A percentile compares a stretch with the other conserved stretches of the same genome.
These are phyloP conservation scores for Dermatophagoides farinae DNA, from an alignment of 1,140 invertebrate genomes.

Conservation along the genomic window DNA sequence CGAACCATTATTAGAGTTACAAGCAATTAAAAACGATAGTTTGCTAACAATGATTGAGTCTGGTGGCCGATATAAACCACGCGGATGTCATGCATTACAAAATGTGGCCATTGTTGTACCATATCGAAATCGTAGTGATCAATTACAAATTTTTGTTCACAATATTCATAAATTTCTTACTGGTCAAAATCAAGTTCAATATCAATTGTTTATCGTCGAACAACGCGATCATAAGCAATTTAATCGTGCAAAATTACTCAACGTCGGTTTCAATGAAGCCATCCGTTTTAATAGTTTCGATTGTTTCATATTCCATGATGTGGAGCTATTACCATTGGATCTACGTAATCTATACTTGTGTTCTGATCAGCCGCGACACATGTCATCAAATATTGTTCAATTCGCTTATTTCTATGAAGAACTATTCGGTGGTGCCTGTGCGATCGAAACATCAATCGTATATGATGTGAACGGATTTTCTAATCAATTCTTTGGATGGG, in stretches of 20 bases:
- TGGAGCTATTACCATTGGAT: slow-evolving; percentile 34
- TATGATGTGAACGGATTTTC: slow-evolving; percentile 20
- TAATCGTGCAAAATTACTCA: slow-evolving; percentile 26
- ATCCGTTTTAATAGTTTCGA: slow-evolving; percentile 19
- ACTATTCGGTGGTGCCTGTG: slow-evolving; percentile 21
- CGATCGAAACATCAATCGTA: slow-evolving; percentile 19
- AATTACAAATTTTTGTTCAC: slow-evolving; percentile 55
- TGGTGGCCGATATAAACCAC: too few relatives aligned
- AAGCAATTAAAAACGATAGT: too few relatives aligned
- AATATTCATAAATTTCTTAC: slow-evolving; percentile 78
- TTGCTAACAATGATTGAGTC: too few relatives aligned
- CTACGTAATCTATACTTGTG: slow-evolving; percentile 18
- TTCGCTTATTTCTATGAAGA: slow-evolving; percentile 19
- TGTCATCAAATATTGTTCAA: slow-evolving; percentile 17
- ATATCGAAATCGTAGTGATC: slow-evolving; percentile 56
- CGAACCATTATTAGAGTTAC: too few relatives aligned
- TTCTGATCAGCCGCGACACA: slow-evolving; percentile 18
- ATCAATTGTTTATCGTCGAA: slow-evolving; percentile 74
- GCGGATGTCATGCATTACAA: slow-evolving; percentile 31
- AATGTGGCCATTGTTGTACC: slow-evolving; percentile 69
- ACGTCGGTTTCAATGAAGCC: slow-evolving; percentile 28
- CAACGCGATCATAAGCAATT: slow-evolving; percentile 31
- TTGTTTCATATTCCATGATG: slow-evolving; percentile 37
- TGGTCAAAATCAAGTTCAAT: slow-evolving; percentile 56
- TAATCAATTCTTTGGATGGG: slow-evolving; percentile 21